Evolutionary conservation across 2,113 vertebrate species (phyloP).

Genomic region (Taxidea taxus): DNA sequence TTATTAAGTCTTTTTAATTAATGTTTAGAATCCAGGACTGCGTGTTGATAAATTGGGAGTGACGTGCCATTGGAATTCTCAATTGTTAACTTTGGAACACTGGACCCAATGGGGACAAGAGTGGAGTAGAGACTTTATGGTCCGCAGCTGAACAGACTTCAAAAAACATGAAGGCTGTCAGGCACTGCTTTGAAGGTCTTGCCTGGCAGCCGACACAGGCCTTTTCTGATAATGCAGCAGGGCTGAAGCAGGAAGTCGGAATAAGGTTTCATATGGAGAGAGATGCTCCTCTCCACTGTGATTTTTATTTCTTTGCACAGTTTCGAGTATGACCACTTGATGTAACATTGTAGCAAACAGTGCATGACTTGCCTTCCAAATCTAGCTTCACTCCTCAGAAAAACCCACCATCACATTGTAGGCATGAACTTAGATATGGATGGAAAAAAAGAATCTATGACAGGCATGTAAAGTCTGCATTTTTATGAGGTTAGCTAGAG

Average conservation of each 20-base stretch:
- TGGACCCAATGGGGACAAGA: not conserved
- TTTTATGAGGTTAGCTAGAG: slow-evolving; percentile 50
- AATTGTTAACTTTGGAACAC: slow-evolving; percentile 32
- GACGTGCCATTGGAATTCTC: slow-evolving; percentile 51
- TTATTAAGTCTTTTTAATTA: slow-evolving; percentile 39
- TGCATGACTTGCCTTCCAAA: not conserved
- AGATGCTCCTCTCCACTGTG: not conserved
- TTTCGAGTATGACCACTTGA: not conserved
- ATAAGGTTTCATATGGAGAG: not conserved
- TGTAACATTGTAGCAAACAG: not conserved
- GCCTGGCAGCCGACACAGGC: not conserved
- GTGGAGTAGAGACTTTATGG: not conserved
- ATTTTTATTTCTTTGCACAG: not conserved
- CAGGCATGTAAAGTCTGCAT: not conserved
- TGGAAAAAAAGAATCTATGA: not conserved
- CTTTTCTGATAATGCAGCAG: not conserved
- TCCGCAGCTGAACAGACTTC: not conserved
- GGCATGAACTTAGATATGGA: not conserved
- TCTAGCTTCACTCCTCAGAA: not conserved
- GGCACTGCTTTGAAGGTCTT: not conserved
- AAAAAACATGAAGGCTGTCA: not conserved
- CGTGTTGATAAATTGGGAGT: slow-evolving; percentile 18
- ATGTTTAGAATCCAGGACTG: slow-evolving; percentile 51
- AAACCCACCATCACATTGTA: not conserved
- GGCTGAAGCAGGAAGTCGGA: slow-evolving; percentile 3